These are phyloP conservation scores for Lepidurus packardi DNA, from an alignment of 1,140 invertebrate species.

Conservation along the genomic window DNA sequence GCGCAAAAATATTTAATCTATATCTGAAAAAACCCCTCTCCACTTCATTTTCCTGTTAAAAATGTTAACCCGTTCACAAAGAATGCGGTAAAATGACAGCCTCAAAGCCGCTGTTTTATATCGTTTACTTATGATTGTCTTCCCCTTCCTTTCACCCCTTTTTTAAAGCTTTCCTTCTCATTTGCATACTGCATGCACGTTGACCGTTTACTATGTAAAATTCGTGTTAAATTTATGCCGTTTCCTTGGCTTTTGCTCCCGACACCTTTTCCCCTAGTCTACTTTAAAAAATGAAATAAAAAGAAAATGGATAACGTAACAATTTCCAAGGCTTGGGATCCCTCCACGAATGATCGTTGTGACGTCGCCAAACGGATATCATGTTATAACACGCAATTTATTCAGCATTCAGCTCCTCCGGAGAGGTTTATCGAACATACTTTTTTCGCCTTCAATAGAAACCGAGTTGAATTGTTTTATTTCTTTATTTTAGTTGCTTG, in stretches of 20 bases:
- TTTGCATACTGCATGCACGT: not conserved
- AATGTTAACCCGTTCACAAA: not conserved
- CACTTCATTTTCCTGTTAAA: not conserved
- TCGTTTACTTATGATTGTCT: not conserved
- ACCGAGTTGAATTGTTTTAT: no score
- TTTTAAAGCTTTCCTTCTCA: not conserved
- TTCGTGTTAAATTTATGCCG: not conserved
- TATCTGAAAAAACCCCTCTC: not conserved
- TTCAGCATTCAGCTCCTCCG: no score
- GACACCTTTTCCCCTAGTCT: not conserved
- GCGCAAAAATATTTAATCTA: not conserved
- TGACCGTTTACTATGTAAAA: not conserved
- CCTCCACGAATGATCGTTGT: no score
- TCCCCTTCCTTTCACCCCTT: not conserved
- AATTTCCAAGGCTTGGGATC: no score
- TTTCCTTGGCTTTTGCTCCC: not conserved
- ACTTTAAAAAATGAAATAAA: not conserved
- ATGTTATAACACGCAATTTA: no score
- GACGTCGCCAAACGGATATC: no score
- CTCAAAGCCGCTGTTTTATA: not conserved
- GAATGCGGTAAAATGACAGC: no score
- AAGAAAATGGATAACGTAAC: no score
- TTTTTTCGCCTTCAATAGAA: no score
- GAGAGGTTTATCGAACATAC: no score
- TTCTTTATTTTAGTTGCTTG: no score